Conservation (phyloP, 2,797 vertebrate genomes). For the Amblyraja radiata region DNA sequence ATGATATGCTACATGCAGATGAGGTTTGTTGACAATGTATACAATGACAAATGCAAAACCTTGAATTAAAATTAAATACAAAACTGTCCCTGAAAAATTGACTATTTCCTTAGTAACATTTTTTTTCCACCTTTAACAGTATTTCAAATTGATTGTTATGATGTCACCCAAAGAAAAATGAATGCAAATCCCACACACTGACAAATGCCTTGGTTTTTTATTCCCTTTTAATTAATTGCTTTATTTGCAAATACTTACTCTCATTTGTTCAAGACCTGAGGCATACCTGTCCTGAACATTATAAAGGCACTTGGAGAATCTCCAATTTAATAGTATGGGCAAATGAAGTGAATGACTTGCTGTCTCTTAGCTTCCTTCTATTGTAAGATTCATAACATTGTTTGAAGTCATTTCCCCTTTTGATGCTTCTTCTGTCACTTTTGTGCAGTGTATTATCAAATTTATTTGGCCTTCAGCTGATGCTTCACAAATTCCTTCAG, state of each 20-base stretch:
- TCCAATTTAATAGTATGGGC: slow-evolving; percentile 62
- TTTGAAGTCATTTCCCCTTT: neutral
- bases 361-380: slow-evolving; percentile 59
- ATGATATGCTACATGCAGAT: neutral
- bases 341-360: slow-evolving; percentile 49
- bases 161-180: slow-evolving; percentile 41
- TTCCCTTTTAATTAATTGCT: slow-evolving; percentile 69
- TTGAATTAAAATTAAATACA: slow-evolving; percentile 62
- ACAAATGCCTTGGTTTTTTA: slow-evolving; percentile 61
- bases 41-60: slow-evolving; percentile 53
- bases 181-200: slow-evolving; percentile 40
- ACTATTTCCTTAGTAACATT: slow-evolving; percentile 54
- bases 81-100: slow-evolving; percentile 3
- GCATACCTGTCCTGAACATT: slow-evolving; percentile 60
- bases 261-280: slow-evolving; percentile 68
- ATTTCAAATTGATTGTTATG: slow-evolving; percentile 66
- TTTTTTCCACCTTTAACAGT: slow-evolving; percentile 47
- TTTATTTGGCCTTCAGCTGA: neutral
- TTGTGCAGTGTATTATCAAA: neutral
- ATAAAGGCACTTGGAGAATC: slow-evolving; percentile 78
- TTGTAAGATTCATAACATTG: slow-evolving; percentile 2
- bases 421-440: neutral
- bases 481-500: neutral
- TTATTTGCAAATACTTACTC: slow-evolving; percentile 50
- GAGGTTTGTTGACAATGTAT: neutral